Evolutionary conservation across 1,140 invertebrate genomes (phyloP).

Genomic region (Drosophila nebulosa): DNA sequence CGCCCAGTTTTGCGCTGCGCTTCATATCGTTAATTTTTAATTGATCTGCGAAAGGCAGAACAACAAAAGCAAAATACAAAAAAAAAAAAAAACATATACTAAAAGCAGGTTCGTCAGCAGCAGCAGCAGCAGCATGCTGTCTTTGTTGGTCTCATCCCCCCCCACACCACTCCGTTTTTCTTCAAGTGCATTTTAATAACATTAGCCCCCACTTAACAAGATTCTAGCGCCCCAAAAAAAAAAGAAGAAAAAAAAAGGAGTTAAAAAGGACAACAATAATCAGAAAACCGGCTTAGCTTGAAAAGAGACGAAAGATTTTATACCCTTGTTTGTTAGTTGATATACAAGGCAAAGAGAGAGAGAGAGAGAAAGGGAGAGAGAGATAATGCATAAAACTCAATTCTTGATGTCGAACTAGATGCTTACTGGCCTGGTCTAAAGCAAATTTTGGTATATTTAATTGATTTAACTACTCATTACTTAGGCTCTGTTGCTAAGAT

Average conservation of each 20-base stretch:
- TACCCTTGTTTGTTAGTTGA: not conserved
- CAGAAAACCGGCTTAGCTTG: not conserved
- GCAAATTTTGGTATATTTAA: too few relatives aligned
- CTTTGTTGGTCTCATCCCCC: not conserved
- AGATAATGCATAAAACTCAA: too few relatives aligned
- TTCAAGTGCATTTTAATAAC: conserved; percentile 75
- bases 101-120: conserved; percentile 40
- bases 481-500: too few relatives aligned
- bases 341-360: too few relatives aligned
- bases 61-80: conserved; percentile 5
- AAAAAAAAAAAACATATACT: conserved; percentile 4
- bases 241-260: not conserved
- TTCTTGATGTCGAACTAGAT: too few relatives aligned
- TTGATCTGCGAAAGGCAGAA: conserved; percentile 66
- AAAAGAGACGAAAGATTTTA: not conserved
- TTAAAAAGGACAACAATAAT: conserved; percentile 24
- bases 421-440: too few relatives aligned
- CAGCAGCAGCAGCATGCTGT: not conserved
- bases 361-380: too few relatives aligned
- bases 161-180: not conserved
- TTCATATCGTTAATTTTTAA: conserved; percentile 81
- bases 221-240: conserved; percentile 67
- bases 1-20: conserved; percentile 72
- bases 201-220: conserved; percentile 71
- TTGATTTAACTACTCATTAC: too few relatives aligned